Percentiles rank a stretch among this genome's conserved stretches.
Conservation (phyloP, 2,113 vertebrate genomes). For the Pterophyllum scalare region DNA sequence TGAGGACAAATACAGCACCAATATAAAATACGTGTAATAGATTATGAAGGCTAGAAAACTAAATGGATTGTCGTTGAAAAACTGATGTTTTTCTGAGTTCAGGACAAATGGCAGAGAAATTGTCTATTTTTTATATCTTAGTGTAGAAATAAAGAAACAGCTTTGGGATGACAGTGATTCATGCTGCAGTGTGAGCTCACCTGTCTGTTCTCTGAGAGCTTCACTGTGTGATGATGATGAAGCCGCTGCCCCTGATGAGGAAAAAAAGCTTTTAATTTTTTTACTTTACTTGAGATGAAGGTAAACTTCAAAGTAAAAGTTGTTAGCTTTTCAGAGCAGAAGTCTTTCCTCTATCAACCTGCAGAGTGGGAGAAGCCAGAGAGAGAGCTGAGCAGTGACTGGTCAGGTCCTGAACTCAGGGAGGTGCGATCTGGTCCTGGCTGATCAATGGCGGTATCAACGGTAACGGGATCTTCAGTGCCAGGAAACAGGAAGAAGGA, state of each 20-base stretch:
- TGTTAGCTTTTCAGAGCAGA: neutral
- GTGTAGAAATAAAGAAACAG: neutral
- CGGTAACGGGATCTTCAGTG: constrained; percentile 31
- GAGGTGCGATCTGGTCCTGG: constrained; percentile 27
- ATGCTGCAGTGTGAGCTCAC: constrained; percentile 22
- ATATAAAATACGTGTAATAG: no score
- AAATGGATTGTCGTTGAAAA: neutral
- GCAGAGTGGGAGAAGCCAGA: constrained; percentile 30
- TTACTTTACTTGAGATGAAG: neutral
- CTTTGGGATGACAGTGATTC: neutral
- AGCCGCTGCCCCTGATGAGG: neutral
- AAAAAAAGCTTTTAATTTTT: neutral
- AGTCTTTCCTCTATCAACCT: constrained; percentile 20
- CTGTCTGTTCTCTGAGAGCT: constrained; percentile 28
- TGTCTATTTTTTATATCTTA: no score
- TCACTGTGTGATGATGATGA: constrained; percentile 18
- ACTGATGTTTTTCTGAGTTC: neutral
- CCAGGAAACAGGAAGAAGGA: neutral
- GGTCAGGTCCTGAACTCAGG: constrained; percentile 31
- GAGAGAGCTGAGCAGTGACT: constrained; percentile 14
- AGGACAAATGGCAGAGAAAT: neutral
- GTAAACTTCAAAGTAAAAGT: neutral
- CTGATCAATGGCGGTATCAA: constrained; percentile 8
- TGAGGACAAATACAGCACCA: neutral
- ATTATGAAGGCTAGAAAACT: fast-evolving